These are phyloP conservation scores for Paramormyrops hopkinsi DNA, from an alignment of 2,797 vertebrate genomes.

Conservation along the genomic window DNA sequence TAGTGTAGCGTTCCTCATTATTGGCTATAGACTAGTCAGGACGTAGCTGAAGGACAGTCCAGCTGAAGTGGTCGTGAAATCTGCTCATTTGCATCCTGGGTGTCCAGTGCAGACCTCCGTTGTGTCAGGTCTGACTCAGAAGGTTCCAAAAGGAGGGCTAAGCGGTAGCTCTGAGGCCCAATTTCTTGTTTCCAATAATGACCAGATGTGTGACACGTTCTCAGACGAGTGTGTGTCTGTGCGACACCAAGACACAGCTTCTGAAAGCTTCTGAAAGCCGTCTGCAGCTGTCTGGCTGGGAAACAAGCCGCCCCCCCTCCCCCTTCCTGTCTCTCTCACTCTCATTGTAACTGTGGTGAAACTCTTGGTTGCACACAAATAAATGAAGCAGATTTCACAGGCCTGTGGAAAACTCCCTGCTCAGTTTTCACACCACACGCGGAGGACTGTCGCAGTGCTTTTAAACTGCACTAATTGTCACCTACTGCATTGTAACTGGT, in stretches of 20 bases:
- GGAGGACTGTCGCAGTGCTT: not conserved
- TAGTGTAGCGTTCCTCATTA: not conserved
- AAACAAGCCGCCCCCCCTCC: not conserved
- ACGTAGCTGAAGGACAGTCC: not conserved
- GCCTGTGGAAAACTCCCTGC: not conserved
- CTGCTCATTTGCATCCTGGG: not conserved
- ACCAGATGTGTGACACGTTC: not conserved
- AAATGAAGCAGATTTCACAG: constrained; percentile 4
- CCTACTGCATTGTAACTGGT: not conserved
- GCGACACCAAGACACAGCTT: not conserved
- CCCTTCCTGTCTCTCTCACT: not conserved
- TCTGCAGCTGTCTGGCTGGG: not conserved
- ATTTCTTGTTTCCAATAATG: not conserved
- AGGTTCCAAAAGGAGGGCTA: not conserved
- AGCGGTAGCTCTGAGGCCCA: not conserved
- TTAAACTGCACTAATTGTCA: not conserved
- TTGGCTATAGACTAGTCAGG: not conserved
- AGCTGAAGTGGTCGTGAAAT: not conserved
- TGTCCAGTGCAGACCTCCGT: not conserved
- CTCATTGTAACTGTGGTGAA: not conserved
- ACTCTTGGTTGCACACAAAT: not conserved
- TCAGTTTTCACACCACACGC: not conserved
- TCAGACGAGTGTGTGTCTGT: not conserved
- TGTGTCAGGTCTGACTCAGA: not conserved
- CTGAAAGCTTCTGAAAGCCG: not conserved